Evolutionary conservation across 2,113 vertebrate species (phyloP).

Genomic region (Lasiurus borealis): DNA sequence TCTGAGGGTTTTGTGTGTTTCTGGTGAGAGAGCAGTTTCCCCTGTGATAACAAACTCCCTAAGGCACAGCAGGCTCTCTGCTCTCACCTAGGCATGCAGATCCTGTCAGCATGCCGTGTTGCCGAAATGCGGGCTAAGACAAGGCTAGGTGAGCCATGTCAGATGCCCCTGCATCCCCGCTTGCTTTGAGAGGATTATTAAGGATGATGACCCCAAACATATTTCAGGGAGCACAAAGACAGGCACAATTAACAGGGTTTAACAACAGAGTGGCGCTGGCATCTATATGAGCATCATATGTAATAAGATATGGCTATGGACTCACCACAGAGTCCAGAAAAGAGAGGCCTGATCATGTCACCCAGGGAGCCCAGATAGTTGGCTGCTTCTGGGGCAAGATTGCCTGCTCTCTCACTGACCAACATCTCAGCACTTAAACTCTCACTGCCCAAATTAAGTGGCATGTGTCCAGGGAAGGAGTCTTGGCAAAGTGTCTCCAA

Average conservation of each 20-base stretch:
- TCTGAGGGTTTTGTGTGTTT: not conserved
- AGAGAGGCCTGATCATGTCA: not conserved
- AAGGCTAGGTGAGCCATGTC: not conserved
- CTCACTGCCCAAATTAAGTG: not conserved
- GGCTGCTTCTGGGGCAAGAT: not conserved
- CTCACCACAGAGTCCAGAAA: not conserved
- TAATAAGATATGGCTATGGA: not conserved
- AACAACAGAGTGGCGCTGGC: not conserved
- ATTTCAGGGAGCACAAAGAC: not conserved
- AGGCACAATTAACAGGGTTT: not conserved
- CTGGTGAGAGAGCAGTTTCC: not conserved
- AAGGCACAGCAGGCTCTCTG: not conserved
- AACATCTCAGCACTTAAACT: not conserved
- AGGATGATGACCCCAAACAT: not conserved
- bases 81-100: not conserved
- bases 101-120: not conserved
- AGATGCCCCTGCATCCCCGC: not conserved
- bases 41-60: not conserved
- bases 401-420: not conserved
- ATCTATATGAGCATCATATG: not conserved
- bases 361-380: not conserved
- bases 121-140: not conserved
- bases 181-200: constrained; percentile 24
- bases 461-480: not conserved
- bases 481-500: not conserved